Evolutionary conservation across 2,888 invertebrate species (phyloP).

Genomic region (Chydorus sphaericus): DNA sequence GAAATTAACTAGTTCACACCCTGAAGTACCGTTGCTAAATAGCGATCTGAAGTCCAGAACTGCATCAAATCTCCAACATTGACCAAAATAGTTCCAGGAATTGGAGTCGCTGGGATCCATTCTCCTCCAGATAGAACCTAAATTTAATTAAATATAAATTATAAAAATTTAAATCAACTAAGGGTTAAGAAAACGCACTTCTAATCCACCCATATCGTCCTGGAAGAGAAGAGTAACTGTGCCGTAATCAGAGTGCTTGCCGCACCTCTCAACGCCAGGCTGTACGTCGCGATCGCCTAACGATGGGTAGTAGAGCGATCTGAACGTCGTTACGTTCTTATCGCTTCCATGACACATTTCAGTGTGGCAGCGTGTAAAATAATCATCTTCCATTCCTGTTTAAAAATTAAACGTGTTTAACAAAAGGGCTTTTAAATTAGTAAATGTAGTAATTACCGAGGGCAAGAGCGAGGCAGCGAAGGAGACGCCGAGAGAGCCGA

Average conservation of each 20-base stretch:
- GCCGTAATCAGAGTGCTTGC: slow-evolving; percentile 57
- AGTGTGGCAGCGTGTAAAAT: slow-evolving; percentile 37
- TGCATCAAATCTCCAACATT: slow-evolving; percentile 60
- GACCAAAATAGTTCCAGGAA: slow-evolving; percentile 58
- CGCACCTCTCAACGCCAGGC: slow-evolving; percentile 44
- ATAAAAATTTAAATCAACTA: background rate
- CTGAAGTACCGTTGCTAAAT: slow-evolving; percentile 46
- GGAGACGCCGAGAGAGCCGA: slow-evolving; percentile 4
- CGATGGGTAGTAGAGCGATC: slow-evolving; percentile 57
- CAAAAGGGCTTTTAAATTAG: background rate
- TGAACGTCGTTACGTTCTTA: slow-evolving; percentile 40
- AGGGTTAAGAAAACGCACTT: slow-evolving; percentile 33
- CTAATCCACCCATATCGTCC: slow-evolving; percentile 59
- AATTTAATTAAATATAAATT: background rate
- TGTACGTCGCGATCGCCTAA: slow-evolving; percentile 24
- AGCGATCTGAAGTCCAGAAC: slow-evolving; percentile 52
- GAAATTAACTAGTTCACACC: background rate
- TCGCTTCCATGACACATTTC: slow-evolving; percentile 38
- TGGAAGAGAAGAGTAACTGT: slow-evolving; percentile 52
- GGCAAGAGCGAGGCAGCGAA: background rate
- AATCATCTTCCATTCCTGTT: slow-evolving; percentile 8
- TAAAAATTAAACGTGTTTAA: slow-evolving; percentile 28
- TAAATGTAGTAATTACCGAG: background rate
- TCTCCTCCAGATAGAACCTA: slow-evolving; percentile 31
- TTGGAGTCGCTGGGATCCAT: slow-evolving; percentile 57